Evolutionary conservation across 2,888 invertebrate genomes (phyloP), one percentile per base, ranked within the genome.

Genomic region (Drosophila suboccidentalis): DNA sequence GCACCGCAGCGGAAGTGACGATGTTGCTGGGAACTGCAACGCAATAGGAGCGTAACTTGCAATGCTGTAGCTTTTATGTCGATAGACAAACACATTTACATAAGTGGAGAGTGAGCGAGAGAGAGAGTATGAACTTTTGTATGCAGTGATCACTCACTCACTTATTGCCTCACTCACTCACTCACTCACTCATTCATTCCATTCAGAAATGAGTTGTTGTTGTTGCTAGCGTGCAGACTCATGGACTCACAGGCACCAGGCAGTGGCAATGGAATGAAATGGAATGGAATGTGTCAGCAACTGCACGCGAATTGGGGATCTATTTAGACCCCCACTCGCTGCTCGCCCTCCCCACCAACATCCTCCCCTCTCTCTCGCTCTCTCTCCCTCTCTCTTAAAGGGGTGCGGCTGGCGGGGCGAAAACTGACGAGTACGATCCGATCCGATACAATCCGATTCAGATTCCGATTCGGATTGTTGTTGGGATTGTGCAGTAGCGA

Each of bases 331-430:
- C 38, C 17, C 47, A 2, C 61, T 47, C 34, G n/a, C 22, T 22
- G 22, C 0, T 4, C 19, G 15, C 38, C 17, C 15, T 9, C 5
- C 17, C 34, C 49, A 4, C 39, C 19, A 22, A 32, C 6, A 6
- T 17, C 13, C 13, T 10, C 26, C 29, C 51, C 13, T 29, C 32
- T 9, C 43, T 15, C 13, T 39, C 4, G 6, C 5, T 44, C 38
- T 6, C 22, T 22, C 19, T 38, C n/a, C 8, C 6, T 39, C 8
- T n/a, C 10, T 44, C 38, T 6, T 2, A 75, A 79, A 66, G 72
- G 86, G 85, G 86, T 82, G 87, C 87, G 81, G 78, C 73, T 58
- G 32, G 17, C 39, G 38, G 38, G 47, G 46, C 51, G 44, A 62
- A 50, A 59, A 66, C 63, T 54, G 75, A 77, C 66, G 57, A 64